Evolutionary conservation across 2,888 invertebrate species (phyloP).

Genomic region (Eupsilia transversa): DNA sequence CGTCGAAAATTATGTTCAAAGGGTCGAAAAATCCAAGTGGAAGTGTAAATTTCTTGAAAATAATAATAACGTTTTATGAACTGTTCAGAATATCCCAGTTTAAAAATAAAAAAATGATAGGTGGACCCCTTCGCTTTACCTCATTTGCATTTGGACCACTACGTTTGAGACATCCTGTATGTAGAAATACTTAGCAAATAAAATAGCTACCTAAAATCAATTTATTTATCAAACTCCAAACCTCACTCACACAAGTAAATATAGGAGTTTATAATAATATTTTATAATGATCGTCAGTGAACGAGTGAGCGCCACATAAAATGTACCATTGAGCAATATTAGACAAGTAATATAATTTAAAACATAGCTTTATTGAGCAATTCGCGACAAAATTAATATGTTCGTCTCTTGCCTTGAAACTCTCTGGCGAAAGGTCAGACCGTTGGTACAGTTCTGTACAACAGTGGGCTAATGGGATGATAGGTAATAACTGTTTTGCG

Average conservation of each 20-base stretch:
- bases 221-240: neutral
- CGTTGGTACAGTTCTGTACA: conserved; percentile 55
- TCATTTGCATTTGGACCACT: too few relatives aligned
- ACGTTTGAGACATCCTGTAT: too few relatives aligned
- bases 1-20: too few relatives aligned
- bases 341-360: conserved; percentile 59
- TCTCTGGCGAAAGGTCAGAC: conserved; percentile 59
- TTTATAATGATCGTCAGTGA: conserved; percentile 27
- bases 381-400: conserved; percentile 66
- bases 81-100: too few relatives aligned
- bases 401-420: conserved; percentile 55
- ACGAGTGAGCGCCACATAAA: conserved; percentile 31
- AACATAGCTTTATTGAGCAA: conserved; percentile 61
- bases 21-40: too few relatives aligned
- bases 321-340: conserved; percentile 46
- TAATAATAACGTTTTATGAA: too few relatives aligned
- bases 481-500: conserved; percentile 57
- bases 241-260: neutral
- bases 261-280: neutral
- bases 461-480: conserved; percentile 53
- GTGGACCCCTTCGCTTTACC: too few relatives aligned
- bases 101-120: too few relatives aligned
- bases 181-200: too few relatives aligned
- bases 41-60: too few relatives aligned
- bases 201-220: too few relatives aligned